These are phyloP conservation scores for Aphidoletes aphidimyza DNA, from an alignment of 2,888 invertebrate genomes.

Conservation along the genomic window DNA sequence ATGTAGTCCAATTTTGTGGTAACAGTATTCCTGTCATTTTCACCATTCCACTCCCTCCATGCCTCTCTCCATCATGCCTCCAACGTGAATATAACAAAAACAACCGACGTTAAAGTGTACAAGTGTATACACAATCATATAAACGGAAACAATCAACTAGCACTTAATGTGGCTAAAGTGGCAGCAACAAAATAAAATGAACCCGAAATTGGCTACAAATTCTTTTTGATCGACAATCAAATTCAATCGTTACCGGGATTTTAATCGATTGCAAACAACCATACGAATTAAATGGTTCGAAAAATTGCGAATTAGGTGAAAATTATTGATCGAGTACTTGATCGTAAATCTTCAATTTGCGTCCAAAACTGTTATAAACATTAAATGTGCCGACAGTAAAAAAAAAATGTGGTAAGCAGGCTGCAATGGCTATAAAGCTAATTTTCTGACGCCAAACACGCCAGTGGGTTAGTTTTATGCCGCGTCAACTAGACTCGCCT, in stretches of 20 bases:
- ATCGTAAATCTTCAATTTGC: no score
- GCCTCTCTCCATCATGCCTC: no score
- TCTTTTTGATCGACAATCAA: not conserved
- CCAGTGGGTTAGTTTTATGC: not conserved
- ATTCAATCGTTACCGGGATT: not conserved
- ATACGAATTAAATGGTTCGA: not conserved
- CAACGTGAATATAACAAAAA: not conserved
- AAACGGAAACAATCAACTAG: not conserved
- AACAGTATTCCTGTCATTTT: no score
- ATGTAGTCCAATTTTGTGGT: no score
- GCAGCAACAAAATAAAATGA: not conserved
- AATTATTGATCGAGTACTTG: no score
- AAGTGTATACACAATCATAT: not conserved
- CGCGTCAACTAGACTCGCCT: conserved; percentile 1
- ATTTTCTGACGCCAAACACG: conserved; percentile 41
- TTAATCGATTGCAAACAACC: not conserved
- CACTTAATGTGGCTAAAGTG: not conserved
- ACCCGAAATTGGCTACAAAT: not conserved
- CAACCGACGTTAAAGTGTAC: no score
- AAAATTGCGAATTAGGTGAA: no score
- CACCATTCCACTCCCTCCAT: no score
- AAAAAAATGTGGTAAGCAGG: conserved; percentile 15
- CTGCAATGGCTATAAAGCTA: no score
- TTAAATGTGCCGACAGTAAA: not conserved
- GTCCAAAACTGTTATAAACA: no score